Conservation (phyloP, 2,888 invertebrate genomes). For the Pemphredon lugubris region DNA sequence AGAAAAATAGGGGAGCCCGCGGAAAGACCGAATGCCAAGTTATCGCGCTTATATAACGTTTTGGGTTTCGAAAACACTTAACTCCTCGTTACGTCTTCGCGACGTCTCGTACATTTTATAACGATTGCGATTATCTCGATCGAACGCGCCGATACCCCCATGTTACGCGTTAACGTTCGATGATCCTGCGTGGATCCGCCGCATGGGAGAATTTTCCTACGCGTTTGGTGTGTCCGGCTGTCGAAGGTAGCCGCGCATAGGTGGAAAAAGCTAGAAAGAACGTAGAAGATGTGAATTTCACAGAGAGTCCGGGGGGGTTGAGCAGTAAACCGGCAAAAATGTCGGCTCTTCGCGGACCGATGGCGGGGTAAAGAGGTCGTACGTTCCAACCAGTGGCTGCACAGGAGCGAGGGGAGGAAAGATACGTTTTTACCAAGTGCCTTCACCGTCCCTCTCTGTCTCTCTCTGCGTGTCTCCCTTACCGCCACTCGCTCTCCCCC, state of each 20-base stretch:
- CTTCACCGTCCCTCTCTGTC: constrained; percentile 45
- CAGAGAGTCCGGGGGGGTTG: constrained; percentile 38
- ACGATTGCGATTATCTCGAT: too few species aligned
- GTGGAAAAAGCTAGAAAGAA: constrained; percentile 10
- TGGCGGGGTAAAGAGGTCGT: constrained; percentile 49
- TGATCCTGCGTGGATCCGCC: too few species aligned
- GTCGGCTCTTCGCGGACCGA: constrained; percentile 36
- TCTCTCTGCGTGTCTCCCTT: constrained; percentile 37
- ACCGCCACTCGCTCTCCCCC: constrained; percentile 34
- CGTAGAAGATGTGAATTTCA: constrained; percentile 41
- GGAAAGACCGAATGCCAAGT: constrained; percentile 27
- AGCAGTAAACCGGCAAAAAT: constrained; percentile 55
- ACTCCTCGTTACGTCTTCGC: too few species aligned
- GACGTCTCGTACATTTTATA: too few species aligned
- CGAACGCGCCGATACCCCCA: too few species aligned
- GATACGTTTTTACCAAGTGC: constrained; percentile 58
- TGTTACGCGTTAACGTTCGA: too few species aligned
- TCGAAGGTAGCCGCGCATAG: too few species aligned
- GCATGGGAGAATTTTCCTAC: too few species aligned
- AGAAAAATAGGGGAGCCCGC: constrained; percentile 45
- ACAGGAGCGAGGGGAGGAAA: constrained; percentile 41
- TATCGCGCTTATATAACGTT: too few species aligned
- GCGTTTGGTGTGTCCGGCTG: too few species aligned
- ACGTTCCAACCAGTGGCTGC: constrained; percentile 47
- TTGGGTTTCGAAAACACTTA: too few species aligned